Conservation (phyloP, 2,797 vertebrate species). For the Phalanger gymnotis region DNA sequence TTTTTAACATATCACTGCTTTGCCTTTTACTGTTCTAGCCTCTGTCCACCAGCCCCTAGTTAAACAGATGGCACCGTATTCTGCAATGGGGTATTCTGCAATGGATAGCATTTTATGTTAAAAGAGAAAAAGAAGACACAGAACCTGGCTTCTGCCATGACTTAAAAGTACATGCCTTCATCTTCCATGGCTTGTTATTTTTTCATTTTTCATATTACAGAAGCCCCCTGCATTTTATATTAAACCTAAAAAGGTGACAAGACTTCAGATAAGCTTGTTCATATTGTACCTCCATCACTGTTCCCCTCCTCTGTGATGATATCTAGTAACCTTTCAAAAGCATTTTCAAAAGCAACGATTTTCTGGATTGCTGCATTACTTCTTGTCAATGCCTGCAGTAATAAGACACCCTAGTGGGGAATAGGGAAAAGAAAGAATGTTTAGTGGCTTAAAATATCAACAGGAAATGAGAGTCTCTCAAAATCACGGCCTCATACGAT, state of each 20-base stretch:
- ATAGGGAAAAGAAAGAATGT: background rate
- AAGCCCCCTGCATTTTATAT: background rate
- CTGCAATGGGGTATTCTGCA: background rate
- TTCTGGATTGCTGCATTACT: constrained; percentile 99
- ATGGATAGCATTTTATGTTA: background rate
- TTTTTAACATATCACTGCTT: background rate
- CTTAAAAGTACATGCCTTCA: background rate
- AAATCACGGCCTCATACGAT: constrained; percentile 33
- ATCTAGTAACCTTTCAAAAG: constrained; percentile 97
- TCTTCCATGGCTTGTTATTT: background rate
- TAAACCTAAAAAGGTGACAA: background rate
- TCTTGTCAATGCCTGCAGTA: constrained; percentile 97
- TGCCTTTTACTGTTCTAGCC: background rate
- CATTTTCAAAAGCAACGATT: constrained; percentile 99
- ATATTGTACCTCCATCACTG: constrained; percentile 94
- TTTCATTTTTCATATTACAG: too few relatives aligned
- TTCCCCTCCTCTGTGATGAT: constrained; percentile 98
- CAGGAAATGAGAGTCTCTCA: background rate
- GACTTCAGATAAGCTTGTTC: background rate
- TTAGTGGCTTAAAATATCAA: constrained; percentile 10
- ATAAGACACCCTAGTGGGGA: constrained; percentile 90
- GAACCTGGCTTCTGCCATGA: background rate
- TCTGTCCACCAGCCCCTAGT: background rate
- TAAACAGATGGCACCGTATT: background rate
- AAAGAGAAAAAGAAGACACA: background rate